Base-by-base conservation (phyloP, 2,797 vertebrate genomes). In the Coccyzus lansbergi region DNA sequence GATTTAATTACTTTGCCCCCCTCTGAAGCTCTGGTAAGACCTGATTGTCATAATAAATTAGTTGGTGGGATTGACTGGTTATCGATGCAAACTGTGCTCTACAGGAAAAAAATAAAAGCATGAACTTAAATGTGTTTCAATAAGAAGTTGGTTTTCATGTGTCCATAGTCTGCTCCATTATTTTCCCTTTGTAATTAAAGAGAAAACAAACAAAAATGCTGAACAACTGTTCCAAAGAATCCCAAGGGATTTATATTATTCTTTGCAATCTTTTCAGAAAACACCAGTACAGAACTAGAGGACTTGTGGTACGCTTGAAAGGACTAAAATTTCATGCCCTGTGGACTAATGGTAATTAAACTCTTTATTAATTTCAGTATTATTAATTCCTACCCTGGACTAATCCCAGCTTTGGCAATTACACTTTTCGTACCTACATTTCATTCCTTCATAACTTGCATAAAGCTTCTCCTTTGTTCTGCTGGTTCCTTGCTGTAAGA, bases 331-430 rank as follows among this genome's bases (percentile, higher is more conserved):
- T 62, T 76, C 74, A 86, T 49, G 17, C 55, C 70, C 34, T 24
- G 6, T n/a, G 67, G 81, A 62, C 56, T 90, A 20, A 17, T 6
- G 70, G 70, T 86, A 91, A 95, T 95, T 82, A 90, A 88, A 76
- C 3, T 20, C 67, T 72, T 84, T 65, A 82, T 67, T 82, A 86
- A 92, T 93, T 81, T 48, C 67, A 71, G 67, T 12, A 8, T 84
- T 93, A 86, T 88, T 86, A 76, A 93, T 92, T 93, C 59, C 55
- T n/a, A n/a, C 34, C 34, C 51, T 62, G 70, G 70, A 65, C 17
- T 76, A 72, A 82, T 76, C 55, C 70, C 86, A 72, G 55, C 44
- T 76, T 44, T 44, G 25, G n/a, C 72, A 69, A 95, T 88, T 74
- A 84, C 42, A 79, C 34, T 86, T 90, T 17, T 25, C 46, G 65